A percentile compares a stretch with the other conserved stretches of the same genome.
Conservation (phyloP, 2,797 vertebrate genomes). For the Carcharodon carcharias region DNA sequence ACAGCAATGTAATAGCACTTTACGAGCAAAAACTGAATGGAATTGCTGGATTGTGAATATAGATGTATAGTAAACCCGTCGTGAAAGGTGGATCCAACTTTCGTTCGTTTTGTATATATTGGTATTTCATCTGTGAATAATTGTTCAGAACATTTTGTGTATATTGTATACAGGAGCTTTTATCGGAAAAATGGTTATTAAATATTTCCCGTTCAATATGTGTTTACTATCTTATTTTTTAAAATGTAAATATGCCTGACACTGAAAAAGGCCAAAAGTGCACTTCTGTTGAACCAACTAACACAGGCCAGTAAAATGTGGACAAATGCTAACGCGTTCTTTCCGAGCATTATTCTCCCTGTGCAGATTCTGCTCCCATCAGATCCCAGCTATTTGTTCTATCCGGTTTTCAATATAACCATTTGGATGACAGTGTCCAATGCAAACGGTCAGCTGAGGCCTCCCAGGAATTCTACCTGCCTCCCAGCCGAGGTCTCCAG, state of each 20-base stretch:
- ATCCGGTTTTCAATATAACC: not conserved
- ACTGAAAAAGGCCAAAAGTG: not conserved
- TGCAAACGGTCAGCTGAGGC: not conserved
- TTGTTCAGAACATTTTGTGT: constrained; percentile 25
- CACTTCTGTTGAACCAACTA: not conserved
- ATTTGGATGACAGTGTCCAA: not conserved
- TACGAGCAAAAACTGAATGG: constrained; percentile 12
- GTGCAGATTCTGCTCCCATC: not conserved
- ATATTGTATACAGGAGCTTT: constrained; percentile 34
- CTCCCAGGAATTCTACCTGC: not conserved
- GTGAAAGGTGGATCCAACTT: constrained; percentile 35
- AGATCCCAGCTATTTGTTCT: not conserved
- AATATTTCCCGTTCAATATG: constrained; percentile 24
- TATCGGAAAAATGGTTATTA: constrained; percentile 36
- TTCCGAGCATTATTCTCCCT: not conserved
- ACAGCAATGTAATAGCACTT: constrained; percentile 31
- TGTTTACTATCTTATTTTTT: constrained; percentile 20
- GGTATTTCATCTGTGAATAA: constrained; percentile 35
- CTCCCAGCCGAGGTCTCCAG: not conserved
- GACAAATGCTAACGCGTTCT: too few species aligned
- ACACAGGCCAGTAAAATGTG: not conserved
- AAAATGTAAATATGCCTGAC: not conserved
- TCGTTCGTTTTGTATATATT: constrained; percentile 33
- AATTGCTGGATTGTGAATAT: constrained; percentile 36
- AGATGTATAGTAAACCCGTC: constrained; percentile 18